Evolutionary conservation across 2,888 invertebrate genomes (phyloP).

Genomic region (Machimus atricapillus): DNA sequence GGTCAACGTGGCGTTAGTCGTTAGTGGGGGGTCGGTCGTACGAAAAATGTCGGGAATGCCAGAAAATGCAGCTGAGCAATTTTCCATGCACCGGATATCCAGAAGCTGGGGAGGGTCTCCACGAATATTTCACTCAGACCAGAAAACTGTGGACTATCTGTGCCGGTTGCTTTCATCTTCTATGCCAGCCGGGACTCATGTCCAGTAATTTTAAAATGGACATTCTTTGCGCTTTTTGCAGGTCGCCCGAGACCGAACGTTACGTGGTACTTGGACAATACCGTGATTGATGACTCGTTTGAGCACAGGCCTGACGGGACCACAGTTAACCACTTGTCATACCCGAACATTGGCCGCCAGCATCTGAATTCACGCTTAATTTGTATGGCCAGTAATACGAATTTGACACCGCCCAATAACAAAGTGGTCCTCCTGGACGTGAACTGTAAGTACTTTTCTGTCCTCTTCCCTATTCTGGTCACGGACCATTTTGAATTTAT

Average conservation of each 20-base stretch:
- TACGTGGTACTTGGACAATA: conserved; percentile 86
- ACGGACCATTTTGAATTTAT: conserved; percentile 39
- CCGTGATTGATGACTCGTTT: conserved; percentile 82
- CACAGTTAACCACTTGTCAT: conserved; percentile 80
- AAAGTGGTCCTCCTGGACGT: conserved; percentile 83
- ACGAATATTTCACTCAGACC: conserved; percentile 11
- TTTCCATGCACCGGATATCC: neutral
- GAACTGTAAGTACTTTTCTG: conserved; percentile 74
- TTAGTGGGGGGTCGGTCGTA: neutral
- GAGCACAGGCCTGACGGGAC: conserved; percentile 73
- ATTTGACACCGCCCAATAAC: conserved; percentile 78
- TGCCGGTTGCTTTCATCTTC: conserved; percentile 11
- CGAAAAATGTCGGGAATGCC: neutral
- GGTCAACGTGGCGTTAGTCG: neutral
- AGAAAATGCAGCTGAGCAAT: neutral
- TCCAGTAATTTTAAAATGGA: conserved; percentile 5
- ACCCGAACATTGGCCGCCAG: conserved; percentile 80
- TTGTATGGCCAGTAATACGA: conserved; percentile 88
- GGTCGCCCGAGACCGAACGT: conserved; percentile 80
- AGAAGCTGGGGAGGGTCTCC: neutral
- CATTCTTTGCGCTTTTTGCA: conserved; percentile 55
- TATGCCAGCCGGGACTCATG: neutral
- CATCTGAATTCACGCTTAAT: conserved; percentile 83
- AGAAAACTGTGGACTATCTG: conserved; percentile 16
- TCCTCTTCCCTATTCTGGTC: conserved; percentile 8